These are phyloP conservation scores for Latrodectus elegans DNA, from an alignment of 2,888 invertebrate species.

Conservation along the genomic window DNA sequence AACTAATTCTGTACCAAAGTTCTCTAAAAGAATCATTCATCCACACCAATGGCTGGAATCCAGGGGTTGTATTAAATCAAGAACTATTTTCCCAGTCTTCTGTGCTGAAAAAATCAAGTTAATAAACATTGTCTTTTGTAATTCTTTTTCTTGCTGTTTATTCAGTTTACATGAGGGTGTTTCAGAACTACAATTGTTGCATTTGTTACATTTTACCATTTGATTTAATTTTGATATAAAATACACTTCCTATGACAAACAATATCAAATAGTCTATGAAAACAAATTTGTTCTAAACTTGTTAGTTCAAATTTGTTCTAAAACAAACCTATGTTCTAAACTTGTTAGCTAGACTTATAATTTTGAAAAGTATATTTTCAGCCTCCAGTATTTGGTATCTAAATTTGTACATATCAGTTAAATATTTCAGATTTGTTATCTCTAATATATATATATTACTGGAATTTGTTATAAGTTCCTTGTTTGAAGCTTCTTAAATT, in stretches of 20 bases:
- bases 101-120: conserved; percentile 52
- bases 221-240: too few species aligned
- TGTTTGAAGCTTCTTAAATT: not conserved
- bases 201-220: not conserved
- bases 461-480: not conserved
- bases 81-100: conserved; percentile 25
- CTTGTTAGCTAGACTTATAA: too few species aligned
- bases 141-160: not conserved
- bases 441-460: too few species aligned
- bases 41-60: conserved; percentile 66
- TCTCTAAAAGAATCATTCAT: conserved; percentile 55
- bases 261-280: conserved; percentile 13
- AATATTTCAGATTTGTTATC: too few species aligned
- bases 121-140: conserved; percentile 46
- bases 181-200: not conserved
- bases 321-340: too few species aligned
- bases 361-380: too few species aligned
- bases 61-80: conserved; percentile 65
- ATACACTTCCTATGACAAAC: too few species aligned
- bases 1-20: conserved; percentile 63
- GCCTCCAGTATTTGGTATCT: too few species aligned
- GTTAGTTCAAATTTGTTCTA: too few species aligned
- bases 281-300: not conserved
- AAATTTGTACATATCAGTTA: too few species aligned
- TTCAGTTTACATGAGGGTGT: not conserved